Evolutionary conservation across 2,113 vertebrate species (phyloP), one percentile per base, ranked within the genome.

Genomic region (Uropsilus gracilis): DNA sequence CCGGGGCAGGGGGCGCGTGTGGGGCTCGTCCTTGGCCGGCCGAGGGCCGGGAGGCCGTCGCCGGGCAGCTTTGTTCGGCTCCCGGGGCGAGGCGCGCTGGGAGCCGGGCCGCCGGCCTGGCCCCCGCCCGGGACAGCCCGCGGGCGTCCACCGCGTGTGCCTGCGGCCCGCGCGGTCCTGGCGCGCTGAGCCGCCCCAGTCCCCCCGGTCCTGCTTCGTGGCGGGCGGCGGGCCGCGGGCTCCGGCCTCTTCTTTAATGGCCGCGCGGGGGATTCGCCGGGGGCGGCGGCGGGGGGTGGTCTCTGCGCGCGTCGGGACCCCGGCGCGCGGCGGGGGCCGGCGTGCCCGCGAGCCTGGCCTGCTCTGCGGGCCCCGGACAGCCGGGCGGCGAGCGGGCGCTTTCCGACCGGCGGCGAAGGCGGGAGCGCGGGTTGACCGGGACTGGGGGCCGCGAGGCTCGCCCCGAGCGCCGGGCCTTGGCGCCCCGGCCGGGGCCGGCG

Each of bases 331-430:
- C 50, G 14, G 53, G 44, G 68, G 7, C 34, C 68, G 6, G 34
- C 80, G n/a, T 34, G 44, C 24, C 37, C 73, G 37, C 50, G 1
- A 82, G 93, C 89, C 68, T 68, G 1, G 42, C 57, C 24, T 13
- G 20, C 55, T 97, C 98, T 97, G 98, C 94, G 98, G 98, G 98
- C 98, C 97, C 98, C 98, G 96, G 98, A 10, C n/a, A n/a, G 69
- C 24, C 61, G 50, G 2, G 50, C 26, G 12, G 61, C 34, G 2
- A 6, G 34, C 16, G 37, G 64, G 64, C 11, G 48, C 48, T 50
- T 14, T 50, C 26, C 34, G 17, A 18, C 34, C 34, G 66, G 66
- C 34, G 32, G 48, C 50, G 50, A 17, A 17, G 50, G 22, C 13
- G 50, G 24, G 57, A 22, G 68, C 37, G 48, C 48, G 48, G 48